Percentiles rank a stretch among this genome's conserved stretches.
These are phyloP conservation scores for Grantiella picta DNA, from an alignment of 2,113 vertebrate genomes.

Conservation along the genomic window DNA sequence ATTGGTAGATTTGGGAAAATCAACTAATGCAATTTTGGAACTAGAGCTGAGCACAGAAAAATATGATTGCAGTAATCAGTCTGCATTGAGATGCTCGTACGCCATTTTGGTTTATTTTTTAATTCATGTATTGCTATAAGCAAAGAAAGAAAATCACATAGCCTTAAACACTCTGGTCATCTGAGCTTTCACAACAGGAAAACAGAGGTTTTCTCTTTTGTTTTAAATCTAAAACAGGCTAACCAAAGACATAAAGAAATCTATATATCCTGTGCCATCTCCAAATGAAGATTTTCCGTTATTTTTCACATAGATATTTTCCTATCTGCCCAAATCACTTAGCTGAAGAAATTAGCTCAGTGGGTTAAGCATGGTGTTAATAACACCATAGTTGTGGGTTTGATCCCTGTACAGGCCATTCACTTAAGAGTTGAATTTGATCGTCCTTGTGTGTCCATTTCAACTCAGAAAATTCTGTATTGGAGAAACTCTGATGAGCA, in stretches of 20 bases:
- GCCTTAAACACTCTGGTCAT: background rate
- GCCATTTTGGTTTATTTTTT: background rate
- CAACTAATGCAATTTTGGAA: background rate
- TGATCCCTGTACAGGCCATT: background rate
- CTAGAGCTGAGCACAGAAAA: background rate
- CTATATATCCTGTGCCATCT: background rate
- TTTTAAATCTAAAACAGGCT: background rate
- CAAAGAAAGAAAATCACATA: background rate
- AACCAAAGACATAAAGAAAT: background rate
- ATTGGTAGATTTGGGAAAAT: background rate
- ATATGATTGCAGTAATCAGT: background rate
- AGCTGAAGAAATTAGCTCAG: background rate
- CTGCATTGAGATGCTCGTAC: background rate
- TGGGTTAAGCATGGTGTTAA: background rate
- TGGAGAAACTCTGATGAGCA: background rate
- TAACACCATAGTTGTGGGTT: background rate
- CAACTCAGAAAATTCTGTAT: background rate
- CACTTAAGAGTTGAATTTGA: background rate
- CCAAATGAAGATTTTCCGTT: background rate
- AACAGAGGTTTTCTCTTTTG: background rate
- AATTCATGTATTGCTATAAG: background rate
- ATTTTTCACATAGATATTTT: background rate
- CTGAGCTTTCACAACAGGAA: background rate
- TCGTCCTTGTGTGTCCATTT: background rate
- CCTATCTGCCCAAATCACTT: background rate